These are phyloP conservation scores for Etheostoma nigrum DNA, from an alignment of 2,797 vertebrate species.

Conservation along the genomic window DNA sequence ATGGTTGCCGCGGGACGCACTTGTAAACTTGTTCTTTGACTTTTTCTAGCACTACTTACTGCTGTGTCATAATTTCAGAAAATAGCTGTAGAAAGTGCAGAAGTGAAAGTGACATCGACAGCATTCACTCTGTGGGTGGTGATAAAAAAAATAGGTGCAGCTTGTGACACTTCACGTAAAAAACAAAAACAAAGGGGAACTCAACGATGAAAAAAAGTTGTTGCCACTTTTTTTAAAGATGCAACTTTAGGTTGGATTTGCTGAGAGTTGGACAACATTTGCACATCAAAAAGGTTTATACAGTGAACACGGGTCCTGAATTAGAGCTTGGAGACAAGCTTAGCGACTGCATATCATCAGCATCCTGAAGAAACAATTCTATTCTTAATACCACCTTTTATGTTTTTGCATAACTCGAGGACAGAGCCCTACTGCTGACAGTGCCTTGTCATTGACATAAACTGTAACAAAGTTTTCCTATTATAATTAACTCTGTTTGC, in stretches of 20 bases:
- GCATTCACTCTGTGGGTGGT: slow-evolving; percentile 6
- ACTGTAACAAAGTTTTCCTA: slow-evolving; percentile 15
- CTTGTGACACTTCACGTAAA: slow-evolving; percentile 9
- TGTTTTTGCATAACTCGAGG: slow-evolving; percentile 44
- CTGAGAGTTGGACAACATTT: slow-evolving; percentile 55
- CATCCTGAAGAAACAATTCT: slow-evolving; percentile 65
- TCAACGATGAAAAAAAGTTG: not conserved
- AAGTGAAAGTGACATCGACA: slow-evolving; percentile 30
- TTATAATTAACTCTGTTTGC: slow-evolving; percentile 8
- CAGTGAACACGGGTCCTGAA: slow-evolving; percentile 44
- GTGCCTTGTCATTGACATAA: slow-evolving; percentile 40
- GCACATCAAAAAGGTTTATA: slow-evolving; percentile 66
- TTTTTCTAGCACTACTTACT: slow-evolving; percentile 12
- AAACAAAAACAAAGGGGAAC: slow-evolving; percentile 18
- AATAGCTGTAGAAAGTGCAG: not conserved
- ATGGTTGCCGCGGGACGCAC: slow-evolving; percentile 22
- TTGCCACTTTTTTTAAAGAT: not conserved
- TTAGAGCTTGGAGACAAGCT: slow-evolving; percentile 60
- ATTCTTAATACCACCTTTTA: slow-evolving; percentile 63
- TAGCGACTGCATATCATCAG: slow-evolving; percentile 51
- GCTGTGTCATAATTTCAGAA: slow-evolving; percentile 13
- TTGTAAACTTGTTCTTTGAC: slow-evolving; percentile 25
- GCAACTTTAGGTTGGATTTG: slow-evolving; percentile 39
- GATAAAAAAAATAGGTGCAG: not conserved
- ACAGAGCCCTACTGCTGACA: slow-evolving; percentile 36